Evolutionary conservation across 2,888 invertebrate species (phyloP).

Genomic region (Xestobium rufovillosum): DNA sequence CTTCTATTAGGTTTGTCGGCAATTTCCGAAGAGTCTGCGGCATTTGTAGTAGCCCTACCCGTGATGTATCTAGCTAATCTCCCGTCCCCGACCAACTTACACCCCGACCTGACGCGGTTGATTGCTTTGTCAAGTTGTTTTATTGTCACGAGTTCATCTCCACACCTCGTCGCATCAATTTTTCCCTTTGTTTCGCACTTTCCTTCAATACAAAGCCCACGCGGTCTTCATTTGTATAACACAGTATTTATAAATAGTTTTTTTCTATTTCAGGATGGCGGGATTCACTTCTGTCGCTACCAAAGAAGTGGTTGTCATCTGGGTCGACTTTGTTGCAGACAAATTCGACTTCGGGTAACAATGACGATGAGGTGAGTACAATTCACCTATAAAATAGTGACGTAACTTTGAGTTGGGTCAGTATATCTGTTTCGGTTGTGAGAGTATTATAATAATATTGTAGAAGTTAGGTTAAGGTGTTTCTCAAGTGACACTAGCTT

Average conservation of each 20-base stretch:
- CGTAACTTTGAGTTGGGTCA: too few relatives aligned
- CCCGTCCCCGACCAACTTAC: slow-evolving; percentile 24
- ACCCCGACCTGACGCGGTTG: slow-evolving; percentile 34
- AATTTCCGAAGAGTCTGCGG: too few relatives aligned
- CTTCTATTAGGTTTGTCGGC: too few relatives aligned
- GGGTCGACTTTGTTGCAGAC: slow-evolving; percentile 46
- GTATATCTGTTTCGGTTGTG: too few relatives aligned
- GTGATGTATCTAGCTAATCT: slow-evolving; percentile 43
- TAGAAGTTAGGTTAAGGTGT: too few relatives aligned
- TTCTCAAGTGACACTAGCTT: too few relatives aligned
- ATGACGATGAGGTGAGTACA: slow-evolving; percentile 36
- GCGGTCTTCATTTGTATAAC: background rate
- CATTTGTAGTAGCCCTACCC: too few relatives aligned
- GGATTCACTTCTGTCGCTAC: slow-evolving; percentile 62
- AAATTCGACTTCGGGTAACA: slow-evolving; percentile 36
- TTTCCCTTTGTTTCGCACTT: slow-evolving; percentile 13
- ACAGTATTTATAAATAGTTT: background rate
- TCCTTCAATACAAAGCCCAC: too few relatives aligned
- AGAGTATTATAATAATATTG: too few relatives aligned
- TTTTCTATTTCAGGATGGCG: slow-evolving; percentile 59
- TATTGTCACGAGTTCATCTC: slow-evolving; percentile 39
- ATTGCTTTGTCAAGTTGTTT: slow-evolving; percentile 43
- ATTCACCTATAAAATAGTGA: too few relatives aligned
- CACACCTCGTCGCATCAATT: slow-evolving; percentile 25
- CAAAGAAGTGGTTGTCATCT: slow-evolving; percentile 59